These are phyloP conservation scores for Dendroctonus valens DNA, from an alignment of 1,140 invertebrate genomes.

Conservation along the genomic window DNA sequence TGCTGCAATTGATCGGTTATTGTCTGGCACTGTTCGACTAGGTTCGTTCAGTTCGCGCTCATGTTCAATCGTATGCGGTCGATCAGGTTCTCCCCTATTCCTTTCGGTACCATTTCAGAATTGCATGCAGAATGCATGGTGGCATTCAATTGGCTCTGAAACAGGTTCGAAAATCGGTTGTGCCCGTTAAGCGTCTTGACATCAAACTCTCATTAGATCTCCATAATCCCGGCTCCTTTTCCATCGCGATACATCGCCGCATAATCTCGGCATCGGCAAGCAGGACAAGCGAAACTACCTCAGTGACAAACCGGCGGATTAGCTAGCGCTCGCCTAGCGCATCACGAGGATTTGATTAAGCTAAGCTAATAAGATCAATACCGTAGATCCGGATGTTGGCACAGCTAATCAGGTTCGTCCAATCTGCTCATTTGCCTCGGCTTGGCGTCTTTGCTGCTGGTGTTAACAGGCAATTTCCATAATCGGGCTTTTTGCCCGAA, in stretches of 20 bases:
- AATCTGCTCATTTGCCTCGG: slow-evolving; percentile 31
- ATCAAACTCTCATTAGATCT: slow-evolving; percentile 10
- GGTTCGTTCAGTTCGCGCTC: no score
- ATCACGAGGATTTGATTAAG: slow-evolving; percentile 36
- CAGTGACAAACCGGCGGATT: slow-evolving; percentile 30
- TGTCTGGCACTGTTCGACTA: no score
- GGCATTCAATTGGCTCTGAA: no score
- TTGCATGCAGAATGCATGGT: no score
- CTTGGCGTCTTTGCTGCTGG: neutral
- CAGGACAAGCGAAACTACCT: slow-evolving; percentile 21
- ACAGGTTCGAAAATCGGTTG: no score
- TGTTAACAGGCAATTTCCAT: neutral
- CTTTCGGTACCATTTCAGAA: no score
- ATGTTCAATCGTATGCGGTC: no score
- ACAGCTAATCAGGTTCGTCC: slow-evolving; percentile 36
- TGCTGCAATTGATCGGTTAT: no score
- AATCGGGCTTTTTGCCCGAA: neutral
- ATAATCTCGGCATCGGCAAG: slow-evolving; percentile 17
- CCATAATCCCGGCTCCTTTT: slow-evolving; percentile 14
- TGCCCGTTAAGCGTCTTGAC: neutral
- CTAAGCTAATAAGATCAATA: slow-evolving; percentile 43
- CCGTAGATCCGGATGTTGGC: slow-evolving; percentile 28
- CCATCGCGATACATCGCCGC: slow-evolving; percentile 15
- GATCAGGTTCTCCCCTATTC: no score
- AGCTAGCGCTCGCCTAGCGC: slow-evolving; percentile 18